Base-by-base conservation (phyloP, 2,797 vertebrate species). In the Hapalemur alaotrensis region DNA sequence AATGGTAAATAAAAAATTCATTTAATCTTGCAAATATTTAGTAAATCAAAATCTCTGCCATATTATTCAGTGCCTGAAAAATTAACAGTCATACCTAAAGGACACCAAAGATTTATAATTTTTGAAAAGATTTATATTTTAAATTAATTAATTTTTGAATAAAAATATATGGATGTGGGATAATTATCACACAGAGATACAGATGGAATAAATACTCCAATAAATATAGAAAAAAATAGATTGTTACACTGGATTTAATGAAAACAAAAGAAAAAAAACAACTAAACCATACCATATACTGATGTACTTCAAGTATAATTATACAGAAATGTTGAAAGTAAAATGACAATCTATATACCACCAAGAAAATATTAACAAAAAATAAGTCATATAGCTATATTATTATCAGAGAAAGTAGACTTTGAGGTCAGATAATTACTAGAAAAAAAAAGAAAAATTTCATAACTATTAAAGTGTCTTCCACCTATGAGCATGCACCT, bases 1-100 rank as follows among this genome's bases (percentile, higher is more conserved):
- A 96, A 59, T 82, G 20, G 13, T 22, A 20, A 52, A 65, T 92
- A 25, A 7, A 73, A 96, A 96, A 94, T 95, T 70, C 1, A 38
- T 94, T 83, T 72, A 28, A 0, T 89, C 23, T 69, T 82, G 83
- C 3, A 46, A 73, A 54, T 2, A 1, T 59, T 93, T 90, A 80
- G 23, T 75, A 59, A 43, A 43, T 76, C 1, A 82, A 70, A 76
- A 61, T 94, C 0, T 76, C 0, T 0, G 63, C 61, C 86, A 59
- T 91, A 3, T 1, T 96, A 28, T 25, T 95, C 48, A 91, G 83
- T 92, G 63, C 18, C 50, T 38, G 76, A 3, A 18, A 89, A 91
- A 93, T 41, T 67, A 93, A 41, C 38, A 95, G 63, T 35, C 75
- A 61, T 94, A 82, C 5, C 48, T 80, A 35, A 22, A 92, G 18